These are phyloP conservation scores for Pseudopipra pipra DNA, from an alignment of 2,113 vertebrate genomes.

Conservation along the genomic window DNA sequence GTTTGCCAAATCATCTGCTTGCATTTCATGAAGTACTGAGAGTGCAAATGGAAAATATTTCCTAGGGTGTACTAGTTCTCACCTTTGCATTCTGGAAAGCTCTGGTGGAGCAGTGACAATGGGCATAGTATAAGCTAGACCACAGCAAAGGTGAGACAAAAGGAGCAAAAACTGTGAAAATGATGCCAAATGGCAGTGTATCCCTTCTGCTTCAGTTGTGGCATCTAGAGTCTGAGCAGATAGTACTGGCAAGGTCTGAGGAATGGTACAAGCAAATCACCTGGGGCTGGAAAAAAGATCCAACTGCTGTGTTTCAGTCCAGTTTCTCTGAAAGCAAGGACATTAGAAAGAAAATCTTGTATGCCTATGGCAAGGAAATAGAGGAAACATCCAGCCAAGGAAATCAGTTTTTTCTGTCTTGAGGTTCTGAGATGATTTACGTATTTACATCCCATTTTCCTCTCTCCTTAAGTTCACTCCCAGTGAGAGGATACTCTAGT, in stretches of 20 bases:
- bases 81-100: background rate
- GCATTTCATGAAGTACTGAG: background rate
- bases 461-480: background rate
- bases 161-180: background rate
- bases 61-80: background rate
- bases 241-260: background rate
- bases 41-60: background rate
- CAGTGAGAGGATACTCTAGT: background rate
- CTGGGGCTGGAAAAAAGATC: background rate
- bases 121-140: background rate
- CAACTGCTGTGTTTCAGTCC: background rate
- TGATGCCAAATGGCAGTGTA: background rate
- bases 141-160: background rate
- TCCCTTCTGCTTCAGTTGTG: background rate
- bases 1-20: background rate
- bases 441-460: rapidly evolving
- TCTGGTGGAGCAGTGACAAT: background rate
- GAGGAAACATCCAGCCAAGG: background rate
- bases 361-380: background rate
- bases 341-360: background rate
- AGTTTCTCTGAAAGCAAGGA: background rate
- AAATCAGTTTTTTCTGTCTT: background rate
- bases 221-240: background rate
- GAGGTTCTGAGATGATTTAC: background rate
- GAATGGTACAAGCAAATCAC: rapidly evolving